Base-by-base conservation (phyloP, 2,797 vertebrate species). In the Hydrolagus colliei region DNA sequence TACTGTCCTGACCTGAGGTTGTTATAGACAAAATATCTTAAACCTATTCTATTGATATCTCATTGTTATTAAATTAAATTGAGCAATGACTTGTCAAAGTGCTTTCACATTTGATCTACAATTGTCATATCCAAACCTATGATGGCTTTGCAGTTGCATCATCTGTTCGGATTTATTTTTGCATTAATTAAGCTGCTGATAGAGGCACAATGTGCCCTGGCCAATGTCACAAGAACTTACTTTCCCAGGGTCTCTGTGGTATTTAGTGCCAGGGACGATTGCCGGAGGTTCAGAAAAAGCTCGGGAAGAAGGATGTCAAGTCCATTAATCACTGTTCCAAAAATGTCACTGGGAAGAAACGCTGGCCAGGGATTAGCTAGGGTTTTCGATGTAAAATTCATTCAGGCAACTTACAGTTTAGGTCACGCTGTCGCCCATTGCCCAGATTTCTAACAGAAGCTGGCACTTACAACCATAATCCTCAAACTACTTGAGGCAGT, bases 311-410 rank as follows among this genome's bases (percentile, higher is more conserved):
- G 90, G 93, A 91, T 93, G 94, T 94, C 92, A 93, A 93, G 89
- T 92, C 91, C 92, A 94, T 94, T 95, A 93, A 94, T 95, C 92
- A 91, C 85, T 72, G 89, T 91, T 87, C 86, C 90, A 93, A 92
- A 90, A 52, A 91, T 88, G 89, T 89, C 88, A 89, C 86, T 87
- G 87, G 90, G 88, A 89, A 90, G 88, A 88, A 89, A 90, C 91
- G 91, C 92, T 90, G 91, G 86, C 87, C 86, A 86, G 90, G 88
- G 91, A 92, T 94, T 92, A 93, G 88, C 88, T 87, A 86, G 89
- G 89, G 88, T 88, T 89, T 89, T 86, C 88, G 86, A 90, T 91
- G 73, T 87, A 90, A 91, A 92, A 89, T 90, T 90, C 90, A 89
- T 90, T 91, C 89, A 90, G 90, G 90, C 90, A 89, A 88, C 89